phyloP scores from a whole-genome alignment of 2,888 invertebrate species.

The Phania funesta region DNA sequence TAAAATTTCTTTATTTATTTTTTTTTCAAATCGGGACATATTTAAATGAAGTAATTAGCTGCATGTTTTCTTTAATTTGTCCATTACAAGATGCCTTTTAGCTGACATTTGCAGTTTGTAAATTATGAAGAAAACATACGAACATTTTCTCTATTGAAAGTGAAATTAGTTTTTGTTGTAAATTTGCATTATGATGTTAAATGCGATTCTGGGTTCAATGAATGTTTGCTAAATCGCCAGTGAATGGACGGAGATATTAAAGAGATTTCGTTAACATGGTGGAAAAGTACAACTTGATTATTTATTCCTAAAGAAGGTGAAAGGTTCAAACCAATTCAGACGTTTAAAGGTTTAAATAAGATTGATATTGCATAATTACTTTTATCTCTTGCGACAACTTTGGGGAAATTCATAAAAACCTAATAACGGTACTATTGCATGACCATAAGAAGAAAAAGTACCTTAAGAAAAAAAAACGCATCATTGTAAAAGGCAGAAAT shows the following conservation, averaged over 20 bases:
- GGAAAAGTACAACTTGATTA: neutral
- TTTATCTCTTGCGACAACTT: too few relatives aligned
- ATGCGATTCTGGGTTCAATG: conserved; percentile 49
- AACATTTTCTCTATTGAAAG: conserved; percentile 43
- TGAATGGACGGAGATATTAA: neutral
- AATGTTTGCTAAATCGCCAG: conserved; percentile 15
- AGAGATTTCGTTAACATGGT: conserved; percentile 12
- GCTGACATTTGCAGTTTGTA: neutral
- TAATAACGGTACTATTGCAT: too few relatives aligned
- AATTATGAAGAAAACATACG: conserved; percentile 24
- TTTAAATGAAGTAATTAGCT: conserved; percentile 50
- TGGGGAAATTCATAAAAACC: too few relatives aligned
- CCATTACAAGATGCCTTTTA: conserved; percentile 11
- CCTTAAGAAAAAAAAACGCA: too few relatives aligned
- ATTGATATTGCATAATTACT: too few relatives aligned
- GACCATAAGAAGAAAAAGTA: too few relatives aligned
- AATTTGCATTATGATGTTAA: conserved; percentile 35
- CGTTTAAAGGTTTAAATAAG: neutral
- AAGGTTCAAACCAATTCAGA: conserved; percentile 31
- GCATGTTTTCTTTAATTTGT: neutral
- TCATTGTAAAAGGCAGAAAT: too few relatives aligned
- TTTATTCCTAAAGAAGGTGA: conserved; percentile 8
- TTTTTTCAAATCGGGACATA: conserved; percentile 19
- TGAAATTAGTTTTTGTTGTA: conserved; percentile 43
- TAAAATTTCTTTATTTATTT: conserved; percentile 5